phyloP scores from a whole-genome alignment of 53 echinoderm and acorn worm species.

The Hippasteria phrygiana region DNA sequence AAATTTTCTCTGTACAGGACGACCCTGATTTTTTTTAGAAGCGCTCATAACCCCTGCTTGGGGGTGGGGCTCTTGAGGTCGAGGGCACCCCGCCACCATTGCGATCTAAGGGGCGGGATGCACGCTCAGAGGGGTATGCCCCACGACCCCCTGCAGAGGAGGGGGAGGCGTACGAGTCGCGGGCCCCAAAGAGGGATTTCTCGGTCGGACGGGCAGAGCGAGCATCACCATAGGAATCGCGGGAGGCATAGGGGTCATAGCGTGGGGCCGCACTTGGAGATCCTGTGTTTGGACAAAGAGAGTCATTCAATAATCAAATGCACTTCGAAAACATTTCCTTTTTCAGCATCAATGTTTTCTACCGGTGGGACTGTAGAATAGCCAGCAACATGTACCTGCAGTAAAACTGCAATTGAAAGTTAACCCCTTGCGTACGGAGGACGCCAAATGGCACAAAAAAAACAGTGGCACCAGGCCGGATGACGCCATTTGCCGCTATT shows the following conservation, averaged over 20 bases:
- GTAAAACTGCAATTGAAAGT: too few species aligned
- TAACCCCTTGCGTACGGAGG: too few species aligned
- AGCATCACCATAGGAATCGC: constrained; percentile 57
- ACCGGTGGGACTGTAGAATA: too few species aligned
- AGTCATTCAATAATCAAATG: not conserved
- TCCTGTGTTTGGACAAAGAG: constrained; percentile 57
- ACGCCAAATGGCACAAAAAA: too few species aligned
- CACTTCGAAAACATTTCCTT: too few species aligned
- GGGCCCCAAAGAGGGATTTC: constrained; percentile 62
- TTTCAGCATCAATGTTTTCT: too few species aligned
- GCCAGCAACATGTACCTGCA: too few species aligned
- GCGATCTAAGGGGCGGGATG: constrained; percentile 50
- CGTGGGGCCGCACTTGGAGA: constrained; percentile 56
- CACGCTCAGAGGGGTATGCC: constrained; percentile 52
- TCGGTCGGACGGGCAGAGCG: constrained; percentile 58
- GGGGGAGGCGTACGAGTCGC: constrained; percentile 56
- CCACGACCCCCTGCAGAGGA: constrained; percentile 53
- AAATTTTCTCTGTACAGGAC: not conserved
- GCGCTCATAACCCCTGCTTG: constrained; percentile 64
- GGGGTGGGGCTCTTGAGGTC: constrained; percentile 27
- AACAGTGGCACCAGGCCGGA: too few species aligned
- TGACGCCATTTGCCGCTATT: too few species aligned
- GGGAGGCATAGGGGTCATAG: constrained; percentile 64
- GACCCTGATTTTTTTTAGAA: not conserved
- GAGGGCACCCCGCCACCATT: constrained; percentile 53